Evolutionary conservation across 35 echinoderm and acorn worm species (phyloP).

Genomic region (Stichopus chloronotus): DNA sequence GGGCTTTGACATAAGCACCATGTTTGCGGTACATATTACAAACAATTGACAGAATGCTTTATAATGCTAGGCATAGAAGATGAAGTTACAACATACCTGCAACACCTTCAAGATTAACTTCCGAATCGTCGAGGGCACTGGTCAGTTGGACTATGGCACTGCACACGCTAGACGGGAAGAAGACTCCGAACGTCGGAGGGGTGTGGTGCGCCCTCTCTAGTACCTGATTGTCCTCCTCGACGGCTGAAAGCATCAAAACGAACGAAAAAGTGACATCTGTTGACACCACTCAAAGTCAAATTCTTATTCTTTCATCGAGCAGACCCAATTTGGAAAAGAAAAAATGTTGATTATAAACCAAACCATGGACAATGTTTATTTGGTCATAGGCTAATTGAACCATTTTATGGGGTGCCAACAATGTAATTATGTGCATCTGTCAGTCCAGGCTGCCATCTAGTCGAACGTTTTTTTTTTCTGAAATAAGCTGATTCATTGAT

Average conservation of each 20-base stretch:
- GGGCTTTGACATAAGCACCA: no score
- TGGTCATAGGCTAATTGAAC: no score
- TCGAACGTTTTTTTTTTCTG: no score
- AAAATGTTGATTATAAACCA: no score
- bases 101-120: conserved; percentile 94
- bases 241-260: conserved; percentile 23
- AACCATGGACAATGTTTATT: no score
- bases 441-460: no score
- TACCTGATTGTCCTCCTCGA: conserved; percentile 77
- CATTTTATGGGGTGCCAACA: no score
- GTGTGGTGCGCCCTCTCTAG: conserved; percentile 88
- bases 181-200: conserved; percentile 87
- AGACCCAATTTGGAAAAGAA: not conserved
- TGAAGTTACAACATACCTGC: conserved; percentile 60
- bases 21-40: no score
- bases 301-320: not conserved
- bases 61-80: no score
- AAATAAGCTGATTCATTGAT: no score
- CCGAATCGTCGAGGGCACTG: conserved; percentile 85
- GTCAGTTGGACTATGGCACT: conserved; percentile 87
- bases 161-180: conserved; percentile 96
- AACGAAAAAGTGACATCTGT: not conserved
- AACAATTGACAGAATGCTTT: no score
- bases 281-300: not conserved
- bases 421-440: no score